These are phyloP conservation scores for Icerya purchasi DNA, from an alignment of 2,888 invertebrate species.

Conservation along the genomic window DNA sequence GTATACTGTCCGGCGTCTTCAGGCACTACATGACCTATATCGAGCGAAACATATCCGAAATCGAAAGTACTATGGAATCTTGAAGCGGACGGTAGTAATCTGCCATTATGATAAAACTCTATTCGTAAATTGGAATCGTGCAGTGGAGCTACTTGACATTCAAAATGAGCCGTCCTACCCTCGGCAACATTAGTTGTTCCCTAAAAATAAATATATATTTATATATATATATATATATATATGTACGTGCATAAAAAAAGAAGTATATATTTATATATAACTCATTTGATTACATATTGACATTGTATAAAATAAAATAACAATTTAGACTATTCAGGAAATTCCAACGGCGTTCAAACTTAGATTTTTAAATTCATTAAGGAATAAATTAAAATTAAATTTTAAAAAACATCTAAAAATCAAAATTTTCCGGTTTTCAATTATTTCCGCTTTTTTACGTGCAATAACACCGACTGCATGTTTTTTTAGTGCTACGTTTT, in stretches of 20 bases:
- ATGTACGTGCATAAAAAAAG: too few relatives aligned
- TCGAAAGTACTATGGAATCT: slow-evolving; percentile 89
- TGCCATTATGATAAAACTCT: slow-evolving; percentile 81
- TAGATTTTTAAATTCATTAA: too few relatives aligned
- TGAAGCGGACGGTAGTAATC: slow-evolving; percentile 70
- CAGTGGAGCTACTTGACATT: slow-evolving; percentile 76
- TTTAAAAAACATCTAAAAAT: too few relatives aligned
- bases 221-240: neutral
- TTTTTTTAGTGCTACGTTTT: too few relatives aligned
- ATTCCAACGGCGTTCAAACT: too few relatives aligned
- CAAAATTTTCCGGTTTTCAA: too few relatives aligned
- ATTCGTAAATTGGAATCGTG: slow-evolving; percentile 75
- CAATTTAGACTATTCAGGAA: too few relatives aligned
- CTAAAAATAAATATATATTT: slow-evolving; percentile 24
- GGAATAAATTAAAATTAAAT: too few relatives aligned
- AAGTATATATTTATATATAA: too few relatives aligned
- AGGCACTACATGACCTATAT: slow-evolving; percentile 79
- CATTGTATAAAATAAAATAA: too few relatives aligned
- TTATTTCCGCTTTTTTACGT: too few relatives aligned
- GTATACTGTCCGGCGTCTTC: slow-evolving; percentile 93
- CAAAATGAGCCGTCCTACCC: slow-evolving; percentile 86
- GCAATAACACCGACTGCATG: too few relatives aligned
- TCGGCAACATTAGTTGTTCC: slow-evolving; percentile 75
- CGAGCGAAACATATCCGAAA: slow-evolving; percentile 90
- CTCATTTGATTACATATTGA: neutral